Evolutionary conservation across 2,888 invertebrate genomes (phyloP).

Genomic region (Apoderus coryli): DNA sequence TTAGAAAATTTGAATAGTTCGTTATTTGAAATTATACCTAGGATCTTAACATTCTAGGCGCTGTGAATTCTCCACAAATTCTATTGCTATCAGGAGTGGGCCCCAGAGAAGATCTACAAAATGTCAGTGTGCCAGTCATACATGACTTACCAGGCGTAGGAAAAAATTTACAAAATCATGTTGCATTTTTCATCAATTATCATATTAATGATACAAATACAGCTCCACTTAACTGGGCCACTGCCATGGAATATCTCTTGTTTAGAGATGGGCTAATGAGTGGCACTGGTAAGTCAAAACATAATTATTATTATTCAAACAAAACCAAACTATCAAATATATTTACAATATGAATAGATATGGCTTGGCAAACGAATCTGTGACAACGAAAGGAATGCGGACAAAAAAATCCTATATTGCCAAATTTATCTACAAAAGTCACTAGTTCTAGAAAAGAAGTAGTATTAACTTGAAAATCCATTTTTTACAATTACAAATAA

Average conservation of each 20-base stretch:
- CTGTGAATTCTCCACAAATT: conserved; percentile 88
- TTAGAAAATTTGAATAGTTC: background rate
- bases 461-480: too few species aligned
- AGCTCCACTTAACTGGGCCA: conserved; percentile 78
- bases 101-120: conserved; percentile 51
- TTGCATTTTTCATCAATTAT: conserved; percentile 65
- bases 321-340: too few species aligned
- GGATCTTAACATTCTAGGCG: conserved; percentile 42
- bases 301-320: conserved; percentile 7
- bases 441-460: too few species aligned
- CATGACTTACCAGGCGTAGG: conserved; percentile 71
- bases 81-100: conserved; percentile 84
- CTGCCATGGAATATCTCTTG: conserved; percentile 79
- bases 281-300: conserved; percentile 53
- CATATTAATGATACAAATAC: conserved; percentile 74
- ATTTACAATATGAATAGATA: too few species aligned
- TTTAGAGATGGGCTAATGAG: conserved; percentile 83
- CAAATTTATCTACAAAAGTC: too few species aligned
- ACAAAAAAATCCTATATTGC: too few species aligned
- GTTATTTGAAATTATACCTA: conserved; percentile 2
- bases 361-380: too few species aligned
- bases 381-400: too few species aligned
- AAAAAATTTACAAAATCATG: conserved; percentile 74
- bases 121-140: conserved; percentile 46
- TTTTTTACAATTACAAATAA: too few species aligned